A percentile compares a stretch with the other conserved stretches of the same genome.
Conservation (phyloP, 1,140 invertebrate species). For the Sminthurinus signatus region DNA sequence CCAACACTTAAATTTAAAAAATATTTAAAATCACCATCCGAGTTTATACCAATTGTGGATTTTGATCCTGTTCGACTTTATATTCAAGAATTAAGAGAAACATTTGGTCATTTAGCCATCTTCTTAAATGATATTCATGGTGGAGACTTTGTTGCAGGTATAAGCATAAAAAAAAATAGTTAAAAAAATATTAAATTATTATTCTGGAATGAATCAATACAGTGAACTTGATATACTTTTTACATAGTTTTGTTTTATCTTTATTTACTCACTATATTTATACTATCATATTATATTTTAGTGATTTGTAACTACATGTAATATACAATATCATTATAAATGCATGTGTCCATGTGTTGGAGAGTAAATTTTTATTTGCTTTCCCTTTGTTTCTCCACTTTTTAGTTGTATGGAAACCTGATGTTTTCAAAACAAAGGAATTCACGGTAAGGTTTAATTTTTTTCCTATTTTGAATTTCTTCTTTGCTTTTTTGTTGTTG, state of each 20-base stretch:
- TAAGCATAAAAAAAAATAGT: no score
- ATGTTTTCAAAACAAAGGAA: conserved; percentile 27
- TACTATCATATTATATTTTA: no score
- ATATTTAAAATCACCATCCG: conserved; percentile 44
- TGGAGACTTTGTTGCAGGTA: conserved; percentile 66
- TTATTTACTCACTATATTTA: no score
- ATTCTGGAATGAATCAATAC: no score
- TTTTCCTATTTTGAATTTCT: background rate
- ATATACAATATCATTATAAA: no score
- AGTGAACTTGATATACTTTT: no score
- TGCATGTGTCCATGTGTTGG: no score
- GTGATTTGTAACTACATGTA: no score
- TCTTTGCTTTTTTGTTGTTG: background rate
- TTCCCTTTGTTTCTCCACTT: no score
- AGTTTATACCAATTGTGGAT: conserved; percentile 62
- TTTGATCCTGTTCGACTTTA: conserved; percentile 69
- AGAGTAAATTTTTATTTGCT: no score
- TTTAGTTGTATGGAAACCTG: conserved; percentile 76
- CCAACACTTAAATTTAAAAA: conserved; percentile 34
- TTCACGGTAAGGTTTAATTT: conserved; percentile 11
- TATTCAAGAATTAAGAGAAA: conserved; percentile 62
- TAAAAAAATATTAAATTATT: no score
- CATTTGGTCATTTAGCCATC: conserved; percentile 68
- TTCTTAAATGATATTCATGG: conserved; percentile 86
- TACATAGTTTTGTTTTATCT: no score